phyloP scores from a whole-genome alignment of 2,797 vertebrate species.

The Lacerta agilis region DNA sequence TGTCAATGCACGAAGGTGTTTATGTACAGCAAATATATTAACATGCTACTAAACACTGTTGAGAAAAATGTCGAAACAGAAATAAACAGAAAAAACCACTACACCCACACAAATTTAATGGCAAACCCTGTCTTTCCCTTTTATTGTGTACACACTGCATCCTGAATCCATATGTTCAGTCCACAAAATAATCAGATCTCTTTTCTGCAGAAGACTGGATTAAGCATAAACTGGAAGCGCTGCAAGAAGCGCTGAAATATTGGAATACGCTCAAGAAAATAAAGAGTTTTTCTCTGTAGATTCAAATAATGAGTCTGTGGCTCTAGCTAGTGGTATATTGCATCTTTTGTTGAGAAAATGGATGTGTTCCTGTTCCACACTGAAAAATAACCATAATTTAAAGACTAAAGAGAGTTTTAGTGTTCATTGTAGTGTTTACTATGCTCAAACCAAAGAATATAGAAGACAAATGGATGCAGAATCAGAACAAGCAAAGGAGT shows the following conservation, averaged over 20 bases:
- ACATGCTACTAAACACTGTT: conserved; percentile 19
- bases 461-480: conserved; percentile 1
- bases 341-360: conserved; percentile 7
- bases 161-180: conserved; percentile 36
- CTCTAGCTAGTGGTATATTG: neutral
- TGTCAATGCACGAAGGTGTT: neutral
- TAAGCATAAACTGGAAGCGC: neutral
- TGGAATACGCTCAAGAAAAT: conserved; percentile 5
- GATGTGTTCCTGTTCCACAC: neutral
- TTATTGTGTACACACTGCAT: neutral
- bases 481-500: neutral
- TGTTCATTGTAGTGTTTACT: neutral
- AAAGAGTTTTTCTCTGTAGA: neutral
- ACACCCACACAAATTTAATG: conserved; percentile 29
- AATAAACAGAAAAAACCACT: conserved; percentile 29
- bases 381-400: conserved; percentile 17
- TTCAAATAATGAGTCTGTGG: neutral
- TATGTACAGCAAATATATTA: conserved; percentile 29
- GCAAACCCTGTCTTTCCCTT: neutral
- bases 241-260: neutral
- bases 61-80: conserved; percentile 35
- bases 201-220: neutral
- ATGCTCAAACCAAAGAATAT: conserved; percentile 1
- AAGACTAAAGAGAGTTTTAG: conserved; percentile 22
- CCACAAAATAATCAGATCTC: conserved; percentile 20